A percentile compares a stretch with the other conserved stretches of the same genome.
Conservation (phyloP, 1,140 invertebrate genomes). For the Penaeus vannamei region DNA sequence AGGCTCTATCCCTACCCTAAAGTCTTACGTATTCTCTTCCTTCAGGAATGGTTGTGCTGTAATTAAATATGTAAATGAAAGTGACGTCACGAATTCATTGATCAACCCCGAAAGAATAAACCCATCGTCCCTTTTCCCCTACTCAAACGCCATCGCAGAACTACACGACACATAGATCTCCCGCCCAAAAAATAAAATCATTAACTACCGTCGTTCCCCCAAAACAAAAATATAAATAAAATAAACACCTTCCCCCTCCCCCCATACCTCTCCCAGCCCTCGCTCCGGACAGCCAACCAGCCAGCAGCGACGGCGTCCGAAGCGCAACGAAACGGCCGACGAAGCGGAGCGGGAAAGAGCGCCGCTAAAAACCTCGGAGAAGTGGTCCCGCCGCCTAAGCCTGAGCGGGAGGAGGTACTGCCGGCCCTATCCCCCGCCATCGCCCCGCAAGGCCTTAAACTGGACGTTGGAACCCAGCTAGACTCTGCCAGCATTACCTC, state of each 20-base stretch:
- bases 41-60: constrained; percentile 58
- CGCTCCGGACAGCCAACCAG: background rate
- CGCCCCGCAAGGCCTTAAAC: constrained; percentile 6
- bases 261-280: background rate
- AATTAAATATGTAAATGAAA: constrained; percentile 65
- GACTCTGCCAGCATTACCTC: background rate
- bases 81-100: constrained; percentile 62
- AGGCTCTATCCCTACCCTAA: background rate
- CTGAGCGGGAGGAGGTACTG: constrained; percentile 21
- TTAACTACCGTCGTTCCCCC: too few relatives aligned
- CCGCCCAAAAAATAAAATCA: too few relatives aligned
- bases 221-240: background rate
- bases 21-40: constrained; percentile 30
- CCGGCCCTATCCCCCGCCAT: background rate
- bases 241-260: constrained; percentile 2
- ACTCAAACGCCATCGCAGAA: background rate
- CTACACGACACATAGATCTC: background rate
- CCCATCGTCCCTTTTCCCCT: background rate
- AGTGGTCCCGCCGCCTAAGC: background rate
- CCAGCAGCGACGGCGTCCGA: background rate
- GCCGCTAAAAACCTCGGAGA: background rate
- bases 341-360: too few relatives aligned
- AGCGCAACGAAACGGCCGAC: background rate
- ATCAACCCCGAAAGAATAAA: constrained; percentile 35
- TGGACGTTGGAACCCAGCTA: background rate